phyloP scores from a whole-genome alignment of 2,113 vertebrate genomes.

The Uropsilus gracilis region DNA sequence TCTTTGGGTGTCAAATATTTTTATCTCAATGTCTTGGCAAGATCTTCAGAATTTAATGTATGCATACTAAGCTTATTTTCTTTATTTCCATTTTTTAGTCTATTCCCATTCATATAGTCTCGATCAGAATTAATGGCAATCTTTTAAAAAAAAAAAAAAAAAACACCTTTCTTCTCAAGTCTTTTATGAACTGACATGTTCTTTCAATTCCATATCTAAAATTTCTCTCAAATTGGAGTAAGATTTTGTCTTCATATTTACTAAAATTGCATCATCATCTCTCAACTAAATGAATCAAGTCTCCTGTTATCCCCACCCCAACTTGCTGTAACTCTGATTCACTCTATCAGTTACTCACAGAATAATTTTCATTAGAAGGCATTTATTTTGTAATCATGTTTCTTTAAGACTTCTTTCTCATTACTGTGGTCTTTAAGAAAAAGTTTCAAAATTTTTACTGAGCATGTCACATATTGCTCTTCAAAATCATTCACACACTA shows the following conservation, averaged over 20 bases:
- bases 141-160: not conserved
- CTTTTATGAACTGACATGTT: not conserved
- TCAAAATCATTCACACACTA: not conserved
- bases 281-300: not conserved
- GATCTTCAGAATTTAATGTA: not conserved
- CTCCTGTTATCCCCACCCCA: no score
- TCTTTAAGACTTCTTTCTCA: conserved; percentile 15
- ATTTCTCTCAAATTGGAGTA: not conserved
- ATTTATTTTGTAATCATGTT: not conserved
- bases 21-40: not conserved
- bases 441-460: not conserved
- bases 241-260: not conserved
- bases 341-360: not conserved
- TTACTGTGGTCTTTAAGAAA: not conserved
- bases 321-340: not conserved
- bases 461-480: not conserved
- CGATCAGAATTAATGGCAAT: not conserved
- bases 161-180: not conserved
- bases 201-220: not conserved
- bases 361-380: conserved; percentile 3
- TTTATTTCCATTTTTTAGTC: not conserved
- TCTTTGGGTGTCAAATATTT: not conserved
- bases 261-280: not conserved
- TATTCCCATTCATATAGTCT: not conserved
- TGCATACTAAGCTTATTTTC: not conserved